Base-by-base conservation (phyloP, 2,113 vertebrate genomes). In the Nannospalax galili region DNA sequence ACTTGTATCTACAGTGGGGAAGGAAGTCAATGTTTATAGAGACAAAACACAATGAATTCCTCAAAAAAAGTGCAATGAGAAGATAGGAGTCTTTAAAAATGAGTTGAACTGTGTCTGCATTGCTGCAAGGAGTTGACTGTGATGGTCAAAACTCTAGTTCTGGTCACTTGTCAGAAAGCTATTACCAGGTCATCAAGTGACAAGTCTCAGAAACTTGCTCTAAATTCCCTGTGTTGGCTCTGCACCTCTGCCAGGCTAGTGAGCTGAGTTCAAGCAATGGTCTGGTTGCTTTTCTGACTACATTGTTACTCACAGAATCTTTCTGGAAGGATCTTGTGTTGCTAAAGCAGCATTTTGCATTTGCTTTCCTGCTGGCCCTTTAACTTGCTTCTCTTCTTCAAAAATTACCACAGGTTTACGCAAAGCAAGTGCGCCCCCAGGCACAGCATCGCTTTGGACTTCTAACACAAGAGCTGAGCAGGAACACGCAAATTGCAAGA, bases 251-350 rank as follows among this genome's bases (percentile, higher is more conserved):
- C 16, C 8, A 20, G 67, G 78, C 42, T 88, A 81, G 88, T 65
- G 89, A 89, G 78, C 85, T 86, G 74, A 74, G 56, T 88, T 95
- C 64, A 86, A 17, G 95, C 37, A 79, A 22, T n/a, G 81, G 58
- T 26, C 70, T 37, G 62, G 56, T 58, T 79, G 85, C 40, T 94
- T 73, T 90, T 77, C 65, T 26, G 65, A 45, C 64, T 84, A 84
- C 15, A 40, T 6, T 52, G 82, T 64, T 74, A 98, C 97, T 98
- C 97, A 98, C 97, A 97, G 72, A 90, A 64, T 70, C 42, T 91
- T 67, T 80, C 92, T 58, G 24, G 88, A 67, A 88, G 28, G 32
- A n/a, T 92, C 93, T 93, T 92, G 56, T 7, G 11, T 84, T 64
- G 52, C 92, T 45, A 72, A 35, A 69, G 52, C 58, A 56, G 45